Conservation (phyloP, 1,140 invertebrate genomes). For the Drosophila elegans region DNA sequence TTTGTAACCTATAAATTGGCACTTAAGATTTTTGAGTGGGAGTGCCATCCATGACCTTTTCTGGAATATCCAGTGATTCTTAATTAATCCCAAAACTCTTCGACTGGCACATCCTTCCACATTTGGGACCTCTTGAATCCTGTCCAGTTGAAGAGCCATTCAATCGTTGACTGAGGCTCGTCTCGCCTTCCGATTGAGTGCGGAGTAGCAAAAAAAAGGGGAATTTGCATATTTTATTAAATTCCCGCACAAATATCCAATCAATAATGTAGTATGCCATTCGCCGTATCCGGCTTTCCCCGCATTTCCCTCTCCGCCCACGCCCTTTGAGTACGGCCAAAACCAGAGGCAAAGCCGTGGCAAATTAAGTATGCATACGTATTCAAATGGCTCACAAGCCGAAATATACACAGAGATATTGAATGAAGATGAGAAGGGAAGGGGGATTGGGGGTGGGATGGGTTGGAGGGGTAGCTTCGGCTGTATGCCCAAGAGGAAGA, state of each 20-base stretch:
- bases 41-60: too few species aligned
- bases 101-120: constrained; percentile 14
- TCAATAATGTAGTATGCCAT: constrained; percentile 78
- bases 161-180: constrained; percentile 44
- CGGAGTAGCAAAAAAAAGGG: constrained; percentile 52
- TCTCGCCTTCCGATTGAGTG: constrained; percentile 58
- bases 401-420: constrained; percentile 58
- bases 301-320: background rate
- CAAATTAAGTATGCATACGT: constrained; percentile 82
- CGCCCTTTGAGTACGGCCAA: constrained; percentile 26
- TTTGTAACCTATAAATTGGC: too few species aligned
- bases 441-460: background rate
- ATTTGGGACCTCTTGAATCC: constrained; percentile 22
- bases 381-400: constrained; percentile 77
- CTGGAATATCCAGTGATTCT: constrained; percentile 1
- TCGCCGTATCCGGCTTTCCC: constrained; percentile 48
- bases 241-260: constrained; percentile 80
- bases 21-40: too few species aligned
- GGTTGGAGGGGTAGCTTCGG: background rate
- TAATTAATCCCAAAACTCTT: constrained; percentile 48
- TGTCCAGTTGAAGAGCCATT: constrained; percentile 39
- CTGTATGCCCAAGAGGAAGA: constrained; percentile 68
- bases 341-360: constrained; percentile 64
- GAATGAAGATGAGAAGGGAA: constrained; percentile 8
- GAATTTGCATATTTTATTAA: constrained; percentile 83